Evolutionary conservation across 2,888 invertebrate genomes (phyloP).

Genomic region (Andrena flavipes): DNA sequence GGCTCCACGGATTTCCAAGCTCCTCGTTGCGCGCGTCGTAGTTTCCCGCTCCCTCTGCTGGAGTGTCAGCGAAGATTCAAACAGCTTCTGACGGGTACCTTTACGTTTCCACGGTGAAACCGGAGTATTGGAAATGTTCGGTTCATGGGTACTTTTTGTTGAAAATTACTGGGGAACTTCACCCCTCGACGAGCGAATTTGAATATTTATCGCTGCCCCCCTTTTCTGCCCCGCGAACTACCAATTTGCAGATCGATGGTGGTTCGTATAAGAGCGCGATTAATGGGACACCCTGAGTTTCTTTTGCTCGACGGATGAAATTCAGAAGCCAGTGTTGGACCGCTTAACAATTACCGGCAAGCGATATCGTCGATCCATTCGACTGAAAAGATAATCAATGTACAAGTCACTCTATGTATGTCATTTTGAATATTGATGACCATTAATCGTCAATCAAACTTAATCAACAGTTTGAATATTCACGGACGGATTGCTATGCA

Average conservation of each 20-base stretch:
- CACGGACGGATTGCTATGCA: too few species aligned
- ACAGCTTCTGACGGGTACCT: constrained; percentile 4
- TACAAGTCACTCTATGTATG: too few species aligned
- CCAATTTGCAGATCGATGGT: neutral
- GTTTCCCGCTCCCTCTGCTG: neutral
- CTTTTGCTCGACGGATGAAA: too few species aligned
- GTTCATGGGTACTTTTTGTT: constrained; percentile 16
- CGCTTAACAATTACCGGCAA: too few species aligned
- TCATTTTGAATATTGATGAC: too few species aligned
- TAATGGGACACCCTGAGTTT: too few species aligned
- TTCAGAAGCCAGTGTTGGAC: too few species aligned
- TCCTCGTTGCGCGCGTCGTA: neutral
- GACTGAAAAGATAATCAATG: too few species aligned
- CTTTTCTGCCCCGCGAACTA: neutral
- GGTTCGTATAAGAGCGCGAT: too few species aligned
- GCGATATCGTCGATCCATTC: too few species aligned
- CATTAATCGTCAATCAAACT: too few species aligned
- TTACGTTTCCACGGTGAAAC: neutral
- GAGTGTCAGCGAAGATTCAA: neutral
- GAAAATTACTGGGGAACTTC: constrained; percentile 26
- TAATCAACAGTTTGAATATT: too few species aligned
- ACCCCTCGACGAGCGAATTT: constrained; percentile 8
- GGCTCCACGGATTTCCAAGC: constrained; percentile 9
- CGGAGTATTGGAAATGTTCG: neutral
- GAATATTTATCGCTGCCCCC: neutral